These are phyloP conservation scores for Telenomus remus DNA, from an alignment of 1,140 invertebrate species.

Conservation along the genomic window DNA sequence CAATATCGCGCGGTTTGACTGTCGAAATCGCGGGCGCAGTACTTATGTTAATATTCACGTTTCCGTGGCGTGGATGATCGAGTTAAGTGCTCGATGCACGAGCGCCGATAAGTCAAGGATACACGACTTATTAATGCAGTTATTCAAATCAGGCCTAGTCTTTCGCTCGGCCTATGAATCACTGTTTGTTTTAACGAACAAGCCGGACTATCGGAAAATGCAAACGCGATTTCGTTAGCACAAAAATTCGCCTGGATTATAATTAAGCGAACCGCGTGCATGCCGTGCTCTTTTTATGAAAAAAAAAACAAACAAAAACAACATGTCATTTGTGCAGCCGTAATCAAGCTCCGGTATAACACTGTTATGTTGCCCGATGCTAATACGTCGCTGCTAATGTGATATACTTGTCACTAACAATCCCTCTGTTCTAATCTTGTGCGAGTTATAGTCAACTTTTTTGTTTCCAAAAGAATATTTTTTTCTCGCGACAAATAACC, in stretches of 20 bases:
- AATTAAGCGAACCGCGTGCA: constrained; percentile 22
- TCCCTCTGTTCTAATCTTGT: neutral
- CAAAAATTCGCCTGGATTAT: constrained; percentile 8
- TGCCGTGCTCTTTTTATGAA: constrained; percentile 25
- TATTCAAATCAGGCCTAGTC: constrained; percentile 47
- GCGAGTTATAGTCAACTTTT: neutral
- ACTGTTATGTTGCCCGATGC: constrained; percentile 29
- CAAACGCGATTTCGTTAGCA: constrained; percentile 31
- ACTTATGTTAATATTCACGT: constrained; percentile 58
- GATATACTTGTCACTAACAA: constrained; percentile 26
- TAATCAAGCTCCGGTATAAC: constrained; percentile 19
- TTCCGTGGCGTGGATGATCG: constrained; percentile 54
- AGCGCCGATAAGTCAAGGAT: constrained; percentile 50
- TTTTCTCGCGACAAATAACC: too few species aligned
- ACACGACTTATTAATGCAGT: constrained; percentile 44
- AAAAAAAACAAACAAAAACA: too few species aligned
- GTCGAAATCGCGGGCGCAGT: constrained; percentile 31
- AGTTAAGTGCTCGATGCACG: constrained; percentile 58
- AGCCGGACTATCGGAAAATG: constrained; percentile 36
- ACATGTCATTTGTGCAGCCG: constrained; percentile 14
- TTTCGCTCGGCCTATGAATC: constrained; percentile 35
- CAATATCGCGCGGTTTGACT: constrained; percentile 52
- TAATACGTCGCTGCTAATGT: constrained; percentile 27
- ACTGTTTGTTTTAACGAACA: constrained; percentile 49
- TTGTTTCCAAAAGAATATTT: too few species aligned